Evolutionary conservation across 2,113 vertebrate genomes (phyloP).

Genomic region (Panthera leo): DNA sequence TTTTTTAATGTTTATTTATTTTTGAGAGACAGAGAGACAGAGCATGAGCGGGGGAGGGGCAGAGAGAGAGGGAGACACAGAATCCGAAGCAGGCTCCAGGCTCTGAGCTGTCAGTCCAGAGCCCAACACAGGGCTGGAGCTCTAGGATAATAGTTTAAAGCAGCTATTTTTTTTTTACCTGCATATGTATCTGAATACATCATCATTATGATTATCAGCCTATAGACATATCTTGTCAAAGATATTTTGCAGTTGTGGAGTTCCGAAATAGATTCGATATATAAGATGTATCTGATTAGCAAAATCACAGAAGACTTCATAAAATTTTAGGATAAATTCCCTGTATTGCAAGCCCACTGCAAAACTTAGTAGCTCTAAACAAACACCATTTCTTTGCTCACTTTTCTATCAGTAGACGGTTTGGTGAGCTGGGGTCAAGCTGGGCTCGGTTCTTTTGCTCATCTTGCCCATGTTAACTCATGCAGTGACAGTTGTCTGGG

Average conservation of each 20-base stretch:
- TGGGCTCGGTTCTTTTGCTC: neutral
- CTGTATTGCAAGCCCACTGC: neutral
- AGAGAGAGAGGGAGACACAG: no score
- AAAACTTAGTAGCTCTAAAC: neutral
- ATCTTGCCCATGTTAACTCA: neutral
- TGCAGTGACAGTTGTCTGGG: neutral
- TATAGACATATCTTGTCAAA: constrained; percentile 5
- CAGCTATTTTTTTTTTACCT: constrained; percentile 21
- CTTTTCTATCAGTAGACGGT: neutral
- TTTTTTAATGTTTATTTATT: no score
- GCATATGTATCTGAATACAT: neutral
- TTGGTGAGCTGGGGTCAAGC: neutral
- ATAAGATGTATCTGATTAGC: neutral
- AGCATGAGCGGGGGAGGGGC: no score
- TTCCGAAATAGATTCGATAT: neutral
- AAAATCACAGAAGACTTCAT: neutral
- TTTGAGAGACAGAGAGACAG: no score
- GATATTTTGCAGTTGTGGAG: neutral
- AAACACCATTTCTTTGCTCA: neutral
- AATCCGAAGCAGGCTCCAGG: no score
- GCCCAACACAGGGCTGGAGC: no score
- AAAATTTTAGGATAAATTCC: neutral
- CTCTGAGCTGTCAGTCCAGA: no score
- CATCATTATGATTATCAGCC: neutral
- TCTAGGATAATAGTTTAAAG: neutral